Percentiles rank a stretch among this genome's conserved stretches.
These are phyloP conservation scores for Pogonocherus hispidulus DNA, from an alignment of 2,888 invertebrate genomes.

Conservation along the genomic window DNA sequence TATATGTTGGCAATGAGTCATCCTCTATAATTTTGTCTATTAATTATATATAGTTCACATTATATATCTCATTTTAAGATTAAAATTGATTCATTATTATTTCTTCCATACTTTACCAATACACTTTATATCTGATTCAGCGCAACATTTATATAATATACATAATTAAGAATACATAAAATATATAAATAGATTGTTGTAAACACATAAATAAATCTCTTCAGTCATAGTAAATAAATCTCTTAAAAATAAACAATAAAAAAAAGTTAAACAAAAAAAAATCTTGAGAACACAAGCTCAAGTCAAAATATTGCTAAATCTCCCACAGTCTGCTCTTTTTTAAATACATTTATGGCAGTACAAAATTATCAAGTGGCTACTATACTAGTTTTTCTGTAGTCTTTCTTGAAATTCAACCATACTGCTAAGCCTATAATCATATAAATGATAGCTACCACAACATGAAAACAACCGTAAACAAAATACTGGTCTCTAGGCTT, in stretches of 20 bases:
- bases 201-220: too few relatives aligned
- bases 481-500: constrained; percentile 76
- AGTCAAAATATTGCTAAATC: neutral
- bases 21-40: too few relatives aligned
- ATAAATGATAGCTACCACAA: constrained; percentile 74
- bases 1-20: too few relatives aligned
- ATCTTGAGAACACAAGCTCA: neutral
- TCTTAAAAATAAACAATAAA: neutral
- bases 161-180: too few relatives aligned
- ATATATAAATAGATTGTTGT: too few relatives aligned
- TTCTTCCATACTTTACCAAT: too few relatives aligned
- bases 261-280: neutral
- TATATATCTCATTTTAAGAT: too few relatives aligned
- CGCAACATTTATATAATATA: too few relatives aligned
- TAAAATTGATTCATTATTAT: too few relatives aligned
- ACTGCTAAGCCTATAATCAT: constrained; percentile 66
- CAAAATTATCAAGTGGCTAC: constrained; percentile 2
- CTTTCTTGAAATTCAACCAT: constrained; percentile 61
- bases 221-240: neutral
- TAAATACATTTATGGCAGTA: neutral
- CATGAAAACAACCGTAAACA: constrained; percentile 78
- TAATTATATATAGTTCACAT: too few relatives aligned
- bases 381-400: constrained; percentile 51
- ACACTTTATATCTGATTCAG: too few relatives aligned
- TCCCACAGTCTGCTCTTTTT: neutral